Base-by-base conservation (phyloP, 2,113 vertebrate species). In the Penelope pileata region DNA sequence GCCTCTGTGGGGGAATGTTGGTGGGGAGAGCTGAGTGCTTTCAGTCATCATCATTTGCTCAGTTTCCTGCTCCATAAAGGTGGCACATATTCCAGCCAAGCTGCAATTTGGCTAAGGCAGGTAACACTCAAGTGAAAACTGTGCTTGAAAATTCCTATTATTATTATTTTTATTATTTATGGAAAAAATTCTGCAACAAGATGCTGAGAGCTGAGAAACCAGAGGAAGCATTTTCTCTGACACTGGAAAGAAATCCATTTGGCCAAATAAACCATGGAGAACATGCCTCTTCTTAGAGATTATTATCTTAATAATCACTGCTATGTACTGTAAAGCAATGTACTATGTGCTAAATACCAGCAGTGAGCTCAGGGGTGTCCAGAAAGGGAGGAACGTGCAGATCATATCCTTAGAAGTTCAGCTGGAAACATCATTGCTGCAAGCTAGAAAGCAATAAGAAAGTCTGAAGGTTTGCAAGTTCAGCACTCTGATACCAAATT, bases 1-100 rank as follows among this genome's bases (percentile, higher is more conserved):
- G 66, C 88, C 62, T 77, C 54, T 66, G 54, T 0, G 0, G 40
- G 0, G 4, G 23, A 21, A 6, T 15, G 12, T 40, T 0, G 0
- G 1, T 51, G 70, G 40, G 30, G 82, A 34, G 66, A 43, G 66
- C 24, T 79, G 74, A 58, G 11, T 58, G 18, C 32, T 9, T 21
- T 56, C 29, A 82, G 38, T 89, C 74, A 89, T 74, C 45, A 1
- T 47, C 77, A 8, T 38, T 48, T 36, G 22, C 59, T 58, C 12
- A 7, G 4, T 36, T 43, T 85, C 23, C 17, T 0, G 0, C 58
- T 73, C 21, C 30, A 6, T 53, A 36, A 76, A 85, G 82, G 78
- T 87, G 78, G 51, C 30, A 53, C 6, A 3, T 22, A 21, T 53
- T 79, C 69, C 24, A 68, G 43, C 24, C 23, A 76, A 70, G 12